Conservation (phyloP, 2,888 invertebrate genomes). For the Xestoiulus laeticollis region DNA sequence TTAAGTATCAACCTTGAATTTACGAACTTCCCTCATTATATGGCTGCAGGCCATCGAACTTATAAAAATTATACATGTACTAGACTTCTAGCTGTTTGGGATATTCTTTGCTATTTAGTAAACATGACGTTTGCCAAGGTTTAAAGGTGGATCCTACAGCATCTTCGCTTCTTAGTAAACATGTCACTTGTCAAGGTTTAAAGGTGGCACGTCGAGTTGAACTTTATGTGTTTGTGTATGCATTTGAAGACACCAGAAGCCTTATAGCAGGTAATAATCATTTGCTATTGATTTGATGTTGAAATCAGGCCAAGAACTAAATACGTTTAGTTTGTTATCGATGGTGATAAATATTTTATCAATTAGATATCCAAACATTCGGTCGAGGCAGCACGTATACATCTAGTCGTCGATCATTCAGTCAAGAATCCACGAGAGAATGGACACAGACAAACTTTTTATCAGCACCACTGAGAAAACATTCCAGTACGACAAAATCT, state of each 20-base stretch:
- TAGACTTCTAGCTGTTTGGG: neutral
- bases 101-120: neutral
- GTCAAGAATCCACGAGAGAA: neutral
- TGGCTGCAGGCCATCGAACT: neutral
- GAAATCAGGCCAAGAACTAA: neutral
- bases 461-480: slow-evolving; percentile 63
- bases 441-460: slow-evolving; percentile 7
- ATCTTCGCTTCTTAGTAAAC: neutral
- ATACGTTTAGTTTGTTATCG: neutral
- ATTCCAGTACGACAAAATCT: slow-evolving; percentile 67
- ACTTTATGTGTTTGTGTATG: neutral
- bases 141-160: neutral
- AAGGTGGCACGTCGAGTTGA: neutral
- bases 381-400: no score
- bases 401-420: neutral
- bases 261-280: neutral
- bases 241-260: neutral
- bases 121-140: neutral
- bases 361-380: no score
- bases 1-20: neutral
- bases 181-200: neutral
- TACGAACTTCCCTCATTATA: neutral
- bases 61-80: neutral
- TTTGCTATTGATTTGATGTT: neutral
- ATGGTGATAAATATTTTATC: slow-evolving; percentile 16